These are phyloP conservation scores for Tanytarsus gracilentus DNA, from an alignment of 2,888 invertebrate species.

Conservation along the genomic window DNA sequence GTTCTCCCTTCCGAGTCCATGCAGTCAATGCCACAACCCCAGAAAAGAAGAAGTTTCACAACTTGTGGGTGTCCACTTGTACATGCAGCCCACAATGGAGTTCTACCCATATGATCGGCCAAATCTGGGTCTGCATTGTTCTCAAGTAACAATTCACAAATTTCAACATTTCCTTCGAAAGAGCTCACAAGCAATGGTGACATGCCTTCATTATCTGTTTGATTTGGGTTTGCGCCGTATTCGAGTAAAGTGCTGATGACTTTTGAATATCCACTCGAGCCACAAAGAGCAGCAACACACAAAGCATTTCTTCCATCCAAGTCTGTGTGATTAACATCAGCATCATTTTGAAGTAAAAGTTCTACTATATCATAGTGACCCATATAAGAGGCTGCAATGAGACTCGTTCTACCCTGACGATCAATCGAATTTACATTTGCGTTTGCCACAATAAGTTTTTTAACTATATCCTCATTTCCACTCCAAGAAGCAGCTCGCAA, in stretches of 20 bases:
- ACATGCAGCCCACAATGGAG: constrained; percentile 86
- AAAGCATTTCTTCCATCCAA: constrained; percentile 81
- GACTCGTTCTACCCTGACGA: constrained; percentile 81
- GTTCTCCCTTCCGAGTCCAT: constrained; percentile 92
- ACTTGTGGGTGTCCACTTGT: constrained; percentile 84
- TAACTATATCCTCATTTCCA: constrained; percentile 78
- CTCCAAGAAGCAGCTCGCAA: constrained; percentile 89
- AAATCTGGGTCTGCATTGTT: constrained; percentile 89
- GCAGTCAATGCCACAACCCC: constrained; percentile 91
- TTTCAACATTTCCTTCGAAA: constrained; percentile 86
- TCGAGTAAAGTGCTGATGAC: constrained; percentile 66
- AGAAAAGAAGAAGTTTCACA: constrained; percentile 77
- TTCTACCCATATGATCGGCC: constrained; percentile 68
- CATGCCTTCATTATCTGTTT: constrained; percentile 77
- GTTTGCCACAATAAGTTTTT: constrained; percentile 63
- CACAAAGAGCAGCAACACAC: constrained; percentile 78
- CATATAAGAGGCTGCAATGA: constrained; percentile 95
- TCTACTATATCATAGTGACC: constrained; percentile 87
- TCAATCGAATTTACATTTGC: constrained; percentile 76
- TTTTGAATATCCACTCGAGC: constrained; percentile 62
- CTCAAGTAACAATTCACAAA: constrained; percentile 82
- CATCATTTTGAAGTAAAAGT: constrained; percentile 69
- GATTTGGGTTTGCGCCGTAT: constrained; percentile 71
- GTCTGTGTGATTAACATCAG: constrained; percentile 76
- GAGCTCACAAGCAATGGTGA: constrained; percentile 82